Evolutionary conservation across 2,113 vertebrate genomes (phyloP), one percentile per base, ranked within the genome.

Genomic region (Lycaon pictus): DNA sequence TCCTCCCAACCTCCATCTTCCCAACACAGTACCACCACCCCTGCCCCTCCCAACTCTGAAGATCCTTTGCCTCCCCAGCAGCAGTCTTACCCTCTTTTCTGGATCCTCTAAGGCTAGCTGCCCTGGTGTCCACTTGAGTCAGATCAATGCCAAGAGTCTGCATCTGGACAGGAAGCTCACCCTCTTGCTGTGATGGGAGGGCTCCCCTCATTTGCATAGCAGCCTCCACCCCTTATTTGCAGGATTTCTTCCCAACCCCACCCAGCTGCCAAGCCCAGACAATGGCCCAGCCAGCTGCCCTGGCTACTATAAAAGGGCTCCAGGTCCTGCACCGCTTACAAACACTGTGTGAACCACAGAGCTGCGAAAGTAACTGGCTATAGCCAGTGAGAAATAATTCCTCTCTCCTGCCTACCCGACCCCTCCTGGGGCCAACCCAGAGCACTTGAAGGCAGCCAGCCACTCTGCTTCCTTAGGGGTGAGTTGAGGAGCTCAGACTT

Each of bases 221-320:
- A 6, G 35, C 51, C 32, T 56, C 88, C 23, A 27, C 95, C 90
- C 90, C 48, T 94, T 7, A 43, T 96, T 96, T 97, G 87, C 97
- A 90, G 67, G 53, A 58, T 27, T 37, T 80, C 60, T 60, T 95
- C 58, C 71, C 1, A 12, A n/a, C 1, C 0, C 0, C 87, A 92
- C 86, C 23, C 60, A 2, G 9, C 22, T 7, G 25, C 71, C 29
- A 43, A 60, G n/a, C 17, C 15, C 1, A 1, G 7, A 80, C 77
- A 3, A 35, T 35, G 2, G 0, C 9, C 8, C 13, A 2, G 58
- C 63, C 4, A 1, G 4, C 35, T 27, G 69, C 37, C 48, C 62
- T 35, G 1, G 7, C 20, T 80, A 63, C 90, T 98, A 98, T 98
- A 98, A 98, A 98, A 98, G 43, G 51, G 85, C 25, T 55, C 69